Conservation (phyloP, 2,888 invertebrate species). For the Eupeodes latifasciatus region DNA sequence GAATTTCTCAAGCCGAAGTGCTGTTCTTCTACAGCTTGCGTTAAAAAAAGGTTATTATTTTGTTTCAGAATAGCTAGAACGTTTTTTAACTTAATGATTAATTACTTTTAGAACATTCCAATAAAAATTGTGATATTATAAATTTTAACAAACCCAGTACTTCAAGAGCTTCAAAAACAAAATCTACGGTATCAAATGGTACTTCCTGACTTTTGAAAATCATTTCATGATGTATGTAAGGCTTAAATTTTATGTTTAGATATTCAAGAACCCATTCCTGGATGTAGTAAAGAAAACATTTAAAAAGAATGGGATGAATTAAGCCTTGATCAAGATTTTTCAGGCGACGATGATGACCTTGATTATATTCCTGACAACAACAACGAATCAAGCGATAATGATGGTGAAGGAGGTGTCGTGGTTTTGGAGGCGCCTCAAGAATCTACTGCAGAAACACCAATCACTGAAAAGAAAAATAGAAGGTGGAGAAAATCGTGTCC, state of each 20-base stretch:
- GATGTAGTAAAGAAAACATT: no score
- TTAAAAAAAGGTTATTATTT: no score
- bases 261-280: no score
- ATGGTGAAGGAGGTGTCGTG: background rate
- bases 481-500: conserved; percentile 3
- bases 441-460: background rate
- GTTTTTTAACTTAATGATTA: background rate
- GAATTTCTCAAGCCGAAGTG: no score
- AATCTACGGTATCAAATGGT: conserved; percentile 12
- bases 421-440: no score
- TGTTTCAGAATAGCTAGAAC: background rate
- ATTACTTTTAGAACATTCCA: conserved; percentile 3
- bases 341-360: no score
- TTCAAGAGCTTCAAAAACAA: conserved; percentile 19
- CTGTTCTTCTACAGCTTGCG: no score
- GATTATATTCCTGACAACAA: no score
- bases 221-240: background rate
- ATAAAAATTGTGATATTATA: background rate
- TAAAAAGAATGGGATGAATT: no score
- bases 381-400: background rate
- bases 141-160: conserved; percentile 4
- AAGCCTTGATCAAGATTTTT: no score
- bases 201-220: conserved; percentile 17
- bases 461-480: conserved; percentile 6
- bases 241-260: conserved; percentile 7